Conservation (phyloP, 2,888 invertebrate species). For the Ophion costatus region DNA sequence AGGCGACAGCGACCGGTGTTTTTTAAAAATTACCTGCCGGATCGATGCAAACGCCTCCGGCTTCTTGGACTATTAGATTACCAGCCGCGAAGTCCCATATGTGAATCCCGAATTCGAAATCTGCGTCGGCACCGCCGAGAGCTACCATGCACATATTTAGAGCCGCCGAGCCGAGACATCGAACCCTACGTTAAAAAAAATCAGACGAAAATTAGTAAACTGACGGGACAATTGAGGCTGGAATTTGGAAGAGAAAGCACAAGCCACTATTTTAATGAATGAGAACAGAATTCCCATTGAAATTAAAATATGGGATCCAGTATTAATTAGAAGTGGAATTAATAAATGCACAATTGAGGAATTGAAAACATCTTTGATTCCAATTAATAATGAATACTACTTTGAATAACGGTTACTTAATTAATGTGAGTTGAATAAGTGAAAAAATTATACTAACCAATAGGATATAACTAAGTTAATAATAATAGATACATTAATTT, state of each 20-base stretch:
- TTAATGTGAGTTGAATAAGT: no score
- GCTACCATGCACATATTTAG: constrained; percentile 98
- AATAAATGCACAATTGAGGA: background rate
- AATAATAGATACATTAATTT: no score
- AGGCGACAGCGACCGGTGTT: background rate
- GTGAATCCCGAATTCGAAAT: constrained; percentile 97
- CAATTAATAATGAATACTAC: no score
- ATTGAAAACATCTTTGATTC: background rate
- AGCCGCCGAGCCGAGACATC: constrained; percentile 96
- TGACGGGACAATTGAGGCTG: background rate
- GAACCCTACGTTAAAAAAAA: constrained; percentile 85
- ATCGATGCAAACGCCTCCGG: constrained; percentile 96
- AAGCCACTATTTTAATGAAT: no score
- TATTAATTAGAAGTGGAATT: constrained; percentile 17
- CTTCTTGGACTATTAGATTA: constrained; percentile 95
- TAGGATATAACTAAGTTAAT: no score
- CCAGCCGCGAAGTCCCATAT: constrained; percentile 98
- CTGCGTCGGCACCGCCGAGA: constrained; percentile 93
- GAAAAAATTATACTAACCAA: no score
- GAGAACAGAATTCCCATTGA: no score
- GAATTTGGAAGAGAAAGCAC: background rate
- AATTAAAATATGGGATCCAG: no score
- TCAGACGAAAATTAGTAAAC: background rate
- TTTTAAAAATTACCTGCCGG: constrained; percentile 87
- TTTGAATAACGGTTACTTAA: no score